These are phyloP conservation scores for Camponotus vicinus DNA, from an alignment of 1,140 invertebrate species.

Conservation along the genomic window DNA sequence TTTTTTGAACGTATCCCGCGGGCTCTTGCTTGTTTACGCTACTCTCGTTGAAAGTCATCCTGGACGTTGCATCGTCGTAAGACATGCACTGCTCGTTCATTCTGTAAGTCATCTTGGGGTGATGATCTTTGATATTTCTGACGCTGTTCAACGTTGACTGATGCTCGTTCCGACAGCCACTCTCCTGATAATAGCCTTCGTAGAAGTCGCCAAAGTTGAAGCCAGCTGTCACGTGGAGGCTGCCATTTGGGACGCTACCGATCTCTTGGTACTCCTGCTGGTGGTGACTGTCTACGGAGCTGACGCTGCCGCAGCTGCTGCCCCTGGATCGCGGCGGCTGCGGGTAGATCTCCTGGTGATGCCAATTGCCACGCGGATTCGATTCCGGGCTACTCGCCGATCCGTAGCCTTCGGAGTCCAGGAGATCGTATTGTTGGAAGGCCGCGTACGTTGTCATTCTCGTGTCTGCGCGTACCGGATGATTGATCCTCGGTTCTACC, in stretches of 20 bases:
- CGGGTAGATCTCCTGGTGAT: conserved; percentile 79
- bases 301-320: conserved; percentile 82
- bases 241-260: conserved; percentile 51
- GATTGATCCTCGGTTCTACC: conserved; percentile 24
- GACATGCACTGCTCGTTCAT: conserved; percentile 73
- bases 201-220: conserved; percentile 81
- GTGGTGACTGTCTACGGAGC: conserved; percentile 82
- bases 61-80: conserved; percentile 69
- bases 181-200: conserved; percentile 80
- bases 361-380: conserved; percentile 76
- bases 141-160: conserved; percentile 22
- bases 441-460: conserved; percentile 81
- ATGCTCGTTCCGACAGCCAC: conserved; percentile 67
- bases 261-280: conserved; percentile 78
- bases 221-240: conserved; percentile 70
- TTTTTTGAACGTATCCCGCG: conserved; percentile 41
- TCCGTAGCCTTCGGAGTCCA: conserved; percentile 84
- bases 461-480: conserved; percentile 13
- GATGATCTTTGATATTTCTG: conserved; percentile 70
- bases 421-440: conserved; percentile 82
- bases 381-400: conserved; percentile 84
- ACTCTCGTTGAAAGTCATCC: conserved; percentile 45
- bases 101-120: conserved; percentile 70
- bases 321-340: conserved; percentile 82
- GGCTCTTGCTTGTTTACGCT: conserved; percentile 62